phyloP scores from a whole-genome alignment of 92 coral and sea anemone genomes.

The Siderastrea siderea region DNA sequence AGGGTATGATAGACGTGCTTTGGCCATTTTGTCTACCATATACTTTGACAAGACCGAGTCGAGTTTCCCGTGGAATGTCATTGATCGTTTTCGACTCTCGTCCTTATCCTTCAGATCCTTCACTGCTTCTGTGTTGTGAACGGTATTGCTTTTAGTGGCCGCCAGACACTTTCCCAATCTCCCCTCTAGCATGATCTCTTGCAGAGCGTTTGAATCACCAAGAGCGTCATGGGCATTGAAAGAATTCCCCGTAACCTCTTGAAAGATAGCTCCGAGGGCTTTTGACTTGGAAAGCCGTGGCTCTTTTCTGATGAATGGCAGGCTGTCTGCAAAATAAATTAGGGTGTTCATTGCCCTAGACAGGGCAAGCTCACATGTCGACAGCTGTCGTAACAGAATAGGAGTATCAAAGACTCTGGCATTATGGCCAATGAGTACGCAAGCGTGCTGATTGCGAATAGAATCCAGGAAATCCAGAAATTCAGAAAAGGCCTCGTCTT shows the following conservation, averaged over 20 bases:
- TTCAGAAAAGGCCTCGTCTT: slow-evolving; percentile 11
- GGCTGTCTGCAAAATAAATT: slow-evolving; percentile 7
- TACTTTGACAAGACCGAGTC: neutral
- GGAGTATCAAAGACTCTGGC: slow-evolving; percentile 36
- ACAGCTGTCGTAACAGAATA: slow-evolving; percentile 18
- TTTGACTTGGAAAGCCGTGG: slow-evolving; percentile 1
- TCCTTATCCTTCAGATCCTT: neutral
- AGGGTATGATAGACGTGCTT: neutral
- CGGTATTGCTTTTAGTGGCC: neutral
- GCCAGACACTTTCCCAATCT: neutral
- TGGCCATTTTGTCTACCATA: neutral
- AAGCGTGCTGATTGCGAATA: neutral
- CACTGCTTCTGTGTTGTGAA: neutral
- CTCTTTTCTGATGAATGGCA: slow-evolving; percentile 1
- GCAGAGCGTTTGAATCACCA: neutral
- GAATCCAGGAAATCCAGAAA: slow-evolving; percentile 25
- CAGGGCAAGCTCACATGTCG: neutral
- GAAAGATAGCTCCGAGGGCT: slow-evolving; percentile 6
- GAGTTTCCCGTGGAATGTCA: neutral
- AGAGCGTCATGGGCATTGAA: slow-evolving; percentile 21
- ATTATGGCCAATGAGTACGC: slow-evolving; percentile 46
- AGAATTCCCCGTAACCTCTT: neutral
- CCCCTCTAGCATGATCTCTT: neutral
- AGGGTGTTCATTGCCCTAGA: neutral
- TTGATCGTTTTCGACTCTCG: neutral